phyloP scores from a whole-genome alignment of 2,797 vertebrate species.

The Picus viridis region DNA sequence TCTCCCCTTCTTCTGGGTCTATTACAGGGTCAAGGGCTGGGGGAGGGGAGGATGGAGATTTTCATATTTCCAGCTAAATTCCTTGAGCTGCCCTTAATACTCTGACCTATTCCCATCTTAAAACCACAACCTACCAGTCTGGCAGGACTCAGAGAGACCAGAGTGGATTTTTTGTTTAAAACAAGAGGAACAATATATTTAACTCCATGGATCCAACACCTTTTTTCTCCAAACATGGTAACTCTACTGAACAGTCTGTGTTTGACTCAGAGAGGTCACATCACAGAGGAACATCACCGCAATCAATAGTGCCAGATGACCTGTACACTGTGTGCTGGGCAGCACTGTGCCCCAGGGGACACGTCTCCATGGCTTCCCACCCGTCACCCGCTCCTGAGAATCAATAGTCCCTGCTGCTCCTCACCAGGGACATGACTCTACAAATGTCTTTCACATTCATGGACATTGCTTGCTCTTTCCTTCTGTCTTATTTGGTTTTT shows the following conservation, averaged over 20 bases:
- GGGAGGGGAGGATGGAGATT: conserved; percentile 27
- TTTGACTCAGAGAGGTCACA: background rate
- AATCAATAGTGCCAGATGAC: conserved; percentile 31
- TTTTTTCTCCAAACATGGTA: background rate
- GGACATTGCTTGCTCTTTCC: background rate
- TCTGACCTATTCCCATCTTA: conserved; percentile 1
- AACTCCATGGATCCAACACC: background rate
- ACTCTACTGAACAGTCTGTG: background rate
- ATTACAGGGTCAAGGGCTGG: conserved; percentile 8
- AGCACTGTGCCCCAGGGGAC: background rate
- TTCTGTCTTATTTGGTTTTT: background rate
- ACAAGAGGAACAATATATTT: background rate
- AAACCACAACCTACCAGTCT: background rate
- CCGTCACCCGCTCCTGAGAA: background rate
- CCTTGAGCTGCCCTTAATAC: conserved; percentile 36
- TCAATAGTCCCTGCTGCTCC: background rate
- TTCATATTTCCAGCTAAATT: conserved; percentile 59
- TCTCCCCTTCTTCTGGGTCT: conserved; percentile 28
- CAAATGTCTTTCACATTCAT: background rate
- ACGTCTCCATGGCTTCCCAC: background rate
- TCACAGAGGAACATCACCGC: background rate
- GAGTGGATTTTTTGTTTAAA: background rate
- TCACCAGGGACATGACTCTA: background rate
- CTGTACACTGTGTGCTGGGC: background rate
- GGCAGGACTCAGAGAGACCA: background rate